Conservation (phyloP, 2,113 vertebrate species). For the Electrona antarctica region DNA sequence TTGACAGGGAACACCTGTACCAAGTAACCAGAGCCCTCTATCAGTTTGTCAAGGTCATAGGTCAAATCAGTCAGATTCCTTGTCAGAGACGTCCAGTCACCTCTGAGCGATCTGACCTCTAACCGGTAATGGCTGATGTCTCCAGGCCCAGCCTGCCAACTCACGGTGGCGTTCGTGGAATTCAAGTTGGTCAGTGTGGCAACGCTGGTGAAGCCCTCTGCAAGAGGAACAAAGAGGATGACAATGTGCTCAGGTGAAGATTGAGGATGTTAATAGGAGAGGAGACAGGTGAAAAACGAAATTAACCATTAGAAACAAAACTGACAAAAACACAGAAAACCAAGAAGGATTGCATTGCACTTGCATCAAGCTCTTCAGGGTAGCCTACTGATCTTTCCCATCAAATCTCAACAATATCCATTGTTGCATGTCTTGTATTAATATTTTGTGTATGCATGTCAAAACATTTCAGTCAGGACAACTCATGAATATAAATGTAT, state of each 20-base stretch:
- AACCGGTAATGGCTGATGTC: conserved; percentile 42
- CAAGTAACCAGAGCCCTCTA: conserved; percentile 26
- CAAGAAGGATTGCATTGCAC: too few relatives aligned
- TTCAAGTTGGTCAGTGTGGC: conserved; percentile 5
- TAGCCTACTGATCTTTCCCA: too few relatives aligned
- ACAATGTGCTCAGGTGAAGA: not conserved
- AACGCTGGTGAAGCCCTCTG: conserved; percentile 51
- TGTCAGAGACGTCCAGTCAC: accelerated
- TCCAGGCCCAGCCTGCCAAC: conserved; percentile 36
- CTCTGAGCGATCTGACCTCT: not conserved
- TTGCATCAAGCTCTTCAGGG: not conserved
- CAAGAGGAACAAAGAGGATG: not conserved
- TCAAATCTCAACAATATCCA: too few relatives aligned
- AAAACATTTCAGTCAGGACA: too few relatives aligned
- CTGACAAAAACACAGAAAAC: not conserved
- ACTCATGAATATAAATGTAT: not conserved
- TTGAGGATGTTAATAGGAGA: not conserved
- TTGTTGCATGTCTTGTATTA: too few relatives aligned
- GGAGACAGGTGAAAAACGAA: not conserved
- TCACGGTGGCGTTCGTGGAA: not conserved
- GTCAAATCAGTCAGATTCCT: accelerated
- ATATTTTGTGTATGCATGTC: too few relatives aligned
- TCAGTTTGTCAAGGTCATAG: conserved; percentile 20
- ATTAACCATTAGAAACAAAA: not conserved
- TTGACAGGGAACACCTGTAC: conserved; percentile 67